phyloP scores from a whole-genome alignment of 2,888 invertebrate species.

The Clivina fossor region DNA sequence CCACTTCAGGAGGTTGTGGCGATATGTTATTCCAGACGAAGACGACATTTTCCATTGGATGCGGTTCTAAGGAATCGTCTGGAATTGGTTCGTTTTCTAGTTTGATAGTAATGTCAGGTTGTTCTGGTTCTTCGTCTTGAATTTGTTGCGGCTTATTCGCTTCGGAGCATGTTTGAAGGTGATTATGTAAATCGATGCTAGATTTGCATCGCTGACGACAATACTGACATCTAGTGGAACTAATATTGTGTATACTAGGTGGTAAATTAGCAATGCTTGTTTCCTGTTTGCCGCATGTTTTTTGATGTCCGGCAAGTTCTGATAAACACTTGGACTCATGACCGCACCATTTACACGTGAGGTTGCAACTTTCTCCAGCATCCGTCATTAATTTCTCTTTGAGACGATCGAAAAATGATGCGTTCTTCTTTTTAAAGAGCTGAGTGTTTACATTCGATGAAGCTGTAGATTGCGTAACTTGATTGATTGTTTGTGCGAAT shows the following conservation, averaged over 20 bases:
- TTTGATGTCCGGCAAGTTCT: constrained; percentile 78
- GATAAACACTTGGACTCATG: constrained; percentile 79
- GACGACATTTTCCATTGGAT: constrained; percentile 79
- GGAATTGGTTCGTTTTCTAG: constrained; percentile 44
- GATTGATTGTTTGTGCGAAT: constrained; percentile 48
- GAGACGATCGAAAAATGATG: constrained; percentile 80
- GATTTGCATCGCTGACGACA: constrained; percentile 87
- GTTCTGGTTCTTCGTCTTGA: constrained; percentile 47
- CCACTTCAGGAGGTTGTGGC: constrained; percentile 37
- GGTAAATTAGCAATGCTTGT: constrained; percentile 41
- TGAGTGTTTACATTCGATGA: constrained; percentile 12
- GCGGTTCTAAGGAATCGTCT: constrained; percentile 56
- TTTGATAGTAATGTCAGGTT: constrained; percentile 45
- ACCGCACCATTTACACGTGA: constrained; percentile 71
- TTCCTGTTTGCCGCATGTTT: constrained; percentile 61
- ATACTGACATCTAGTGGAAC: constrained; percentile 80
- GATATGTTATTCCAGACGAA: constrained; percentile 78
- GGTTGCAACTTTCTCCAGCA: constrained; percentile 65
- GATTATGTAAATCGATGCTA: constrained; percentile 73
- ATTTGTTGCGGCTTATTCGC: constrained; percentile 50
- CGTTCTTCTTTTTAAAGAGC: constrained; percentile 65
- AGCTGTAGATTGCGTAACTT: constrained; percentile 35
- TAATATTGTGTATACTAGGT: constrained; percentile 56
- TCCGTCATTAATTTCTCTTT: constrained; percentile 72
- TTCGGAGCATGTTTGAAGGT: constrained; percentile 71